phyloP scores from a whole-genome alignment of 2,113 vertebrate genomes.

The Monopterus albus region DNA sequence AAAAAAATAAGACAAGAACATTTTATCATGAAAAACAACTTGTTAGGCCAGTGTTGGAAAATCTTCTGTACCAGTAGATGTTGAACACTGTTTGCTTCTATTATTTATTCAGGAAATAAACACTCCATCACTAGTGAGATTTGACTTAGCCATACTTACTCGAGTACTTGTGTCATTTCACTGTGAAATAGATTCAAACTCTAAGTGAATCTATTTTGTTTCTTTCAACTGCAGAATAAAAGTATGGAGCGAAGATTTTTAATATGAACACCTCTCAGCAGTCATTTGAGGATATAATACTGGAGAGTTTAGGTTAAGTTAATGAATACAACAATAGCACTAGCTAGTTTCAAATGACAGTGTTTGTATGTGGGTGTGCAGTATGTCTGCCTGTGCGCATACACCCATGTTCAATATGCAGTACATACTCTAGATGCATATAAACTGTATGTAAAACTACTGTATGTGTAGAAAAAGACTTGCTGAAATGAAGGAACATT shows the following conservation, averaged over 20 bases:
- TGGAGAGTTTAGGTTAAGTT: background rate
- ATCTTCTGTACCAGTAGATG: background rate
- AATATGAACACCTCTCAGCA: background rate
- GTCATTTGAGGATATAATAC: no score
- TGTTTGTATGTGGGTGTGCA: no score
- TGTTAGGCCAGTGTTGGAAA: background rate
- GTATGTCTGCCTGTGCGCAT: no score
- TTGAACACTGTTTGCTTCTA: background rate
- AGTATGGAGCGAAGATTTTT: background rate
- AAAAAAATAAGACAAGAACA: background rate
- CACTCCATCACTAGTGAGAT: slow-evolving; percentile 24
- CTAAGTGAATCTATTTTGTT: background rate
- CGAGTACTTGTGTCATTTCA: background rate
- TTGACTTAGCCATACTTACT: background rate
- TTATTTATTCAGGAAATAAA: slow-evolving; percentile 25
- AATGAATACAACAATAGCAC: no score
- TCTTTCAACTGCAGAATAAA: background rate
- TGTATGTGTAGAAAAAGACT: no score
- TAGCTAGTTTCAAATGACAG: no score
- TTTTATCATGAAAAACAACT: slow-evolving; percentile 17
- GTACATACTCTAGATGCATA: no score
- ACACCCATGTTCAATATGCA: no score
- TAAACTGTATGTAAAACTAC: no score
- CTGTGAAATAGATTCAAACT: background rate
- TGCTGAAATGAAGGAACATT: no score